These are phyloP conservation scores for Sinocyclocheilus maitianheensis DNA, from an alignment of 2,113 vertebrate genomes.

Conservation along the genomic window DNA sequence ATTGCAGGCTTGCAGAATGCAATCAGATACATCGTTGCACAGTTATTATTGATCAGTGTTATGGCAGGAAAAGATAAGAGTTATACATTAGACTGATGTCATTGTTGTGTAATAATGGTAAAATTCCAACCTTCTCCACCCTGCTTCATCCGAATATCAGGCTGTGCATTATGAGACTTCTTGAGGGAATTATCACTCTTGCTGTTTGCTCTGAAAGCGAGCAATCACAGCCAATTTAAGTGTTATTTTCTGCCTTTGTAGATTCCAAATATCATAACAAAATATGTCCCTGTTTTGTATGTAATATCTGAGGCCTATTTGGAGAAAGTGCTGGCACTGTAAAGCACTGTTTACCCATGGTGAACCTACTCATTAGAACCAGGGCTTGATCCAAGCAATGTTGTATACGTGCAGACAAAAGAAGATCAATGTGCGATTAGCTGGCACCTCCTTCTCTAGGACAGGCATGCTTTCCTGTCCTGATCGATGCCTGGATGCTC, in stretches of 20 bases:
- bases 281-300: neutral
- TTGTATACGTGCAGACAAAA: neutral
- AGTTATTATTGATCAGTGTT: constrained; percentile 1
- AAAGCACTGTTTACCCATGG: neutral
- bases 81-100: constrained; percentile 11
- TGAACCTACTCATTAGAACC: neutral
- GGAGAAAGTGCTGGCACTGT: neutral
- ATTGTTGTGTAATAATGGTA: constrained; percentile 1
- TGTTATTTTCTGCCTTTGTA: constrained; percentile 14
- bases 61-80: constrained; percentile 19
- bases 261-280: neutral
- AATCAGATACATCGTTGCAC: constrained; percentile 14
- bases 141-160: neutral
- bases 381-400: neutral
- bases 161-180: neutral
- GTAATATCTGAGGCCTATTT: neutral
- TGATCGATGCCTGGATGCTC: constrained; percentile 61
- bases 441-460: constrained; percentile 49
- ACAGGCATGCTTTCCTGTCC: constrained; percentile 25
- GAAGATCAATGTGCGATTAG: constrained; percentile 47
- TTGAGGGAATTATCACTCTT: constrained; percentile 1
- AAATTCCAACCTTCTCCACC: neutral
- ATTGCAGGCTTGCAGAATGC: neutral
- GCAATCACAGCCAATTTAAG: constrained; percentile 39
- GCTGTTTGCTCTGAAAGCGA: constrained; percentile 40